A percentile compares a stretch with the other conserved stretches of the same genome.
Conservation (phyloP, 2,888 invertebrate genomes). For the Pammene fasciana region DNA sequence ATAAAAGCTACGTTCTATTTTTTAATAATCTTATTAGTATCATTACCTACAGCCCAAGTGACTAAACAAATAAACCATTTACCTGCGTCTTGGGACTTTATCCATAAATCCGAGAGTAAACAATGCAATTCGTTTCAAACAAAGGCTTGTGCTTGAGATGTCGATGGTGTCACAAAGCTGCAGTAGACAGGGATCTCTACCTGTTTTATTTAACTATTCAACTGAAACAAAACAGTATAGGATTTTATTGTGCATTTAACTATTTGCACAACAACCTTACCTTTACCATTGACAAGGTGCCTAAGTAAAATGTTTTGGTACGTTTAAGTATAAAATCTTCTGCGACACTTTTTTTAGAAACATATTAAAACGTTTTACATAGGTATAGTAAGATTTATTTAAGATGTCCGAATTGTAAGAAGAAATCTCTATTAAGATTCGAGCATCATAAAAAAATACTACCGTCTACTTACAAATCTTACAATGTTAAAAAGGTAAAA, state of each 20-base stretch:
- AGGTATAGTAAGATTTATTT: no score
- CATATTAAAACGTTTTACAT: no score
- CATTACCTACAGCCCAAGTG: neutral
- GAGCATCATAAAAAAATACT: no score
- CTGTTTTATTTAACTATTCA: conserved; percentile 24
- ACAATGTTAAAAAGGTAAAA: no score
- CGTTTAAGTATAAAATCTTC: no score
- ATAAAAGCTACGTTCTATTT: no score
- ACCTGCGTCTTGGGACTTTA: conserved; percentile 11
- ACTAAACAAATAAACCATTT: conserved; percentile 25
- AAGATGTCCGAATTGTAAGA: no score
- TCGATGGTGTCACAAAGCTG: conserved; percentile 26
- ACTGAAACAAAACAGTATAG: conserved; percentile 22
- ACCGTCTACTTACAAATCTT: no score
- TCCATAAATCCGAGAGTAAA: conserved; percentile 25
- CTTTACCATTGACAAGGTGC: neutral
- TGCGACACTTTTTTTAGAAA: no score
- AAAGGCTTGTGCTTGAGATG: conserved; percentile 29
- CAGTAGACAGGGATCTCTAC: conserved; percentile 15
- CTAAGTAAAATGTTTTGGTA: no score
- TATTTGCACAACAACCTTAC: neutral
- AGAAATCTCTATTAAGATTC: no score
- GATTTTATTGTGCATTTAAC: conserved; percentile 1
- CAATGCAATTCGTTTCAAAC: conserved; percentile 28
- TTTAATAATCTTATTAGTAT: no score